phyloP scores from a whole-genome alignment of 2,888 invertebrate species.

The Drosophila differens region DNA sequence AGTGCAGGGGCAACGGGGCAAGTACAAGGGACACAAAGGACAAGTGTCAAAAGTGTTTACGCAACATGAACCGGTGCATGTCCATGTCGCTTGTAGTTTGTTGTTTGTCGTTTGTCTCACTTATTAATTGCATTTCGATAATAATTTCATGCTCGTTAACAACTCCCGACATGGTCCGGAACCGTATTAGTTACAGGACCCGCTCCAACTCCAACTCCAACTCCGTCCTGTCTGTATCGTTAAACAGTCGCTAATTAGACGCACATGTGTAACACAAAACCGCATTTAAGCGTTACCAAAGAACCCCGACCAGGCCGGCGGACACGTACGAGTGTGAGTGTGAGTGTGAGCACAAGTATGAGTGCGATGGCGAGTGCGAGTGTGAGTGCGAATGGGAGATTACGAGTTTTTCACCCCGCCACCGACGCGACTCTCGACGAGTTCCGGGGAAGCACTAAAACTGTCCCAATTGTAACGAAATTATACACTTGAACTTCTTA shows the following conservation, averaged over 20 bases:
- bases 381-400: not conserved
- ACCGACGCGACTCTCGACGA: constrained; percentile 45
- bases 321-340: not conserved
- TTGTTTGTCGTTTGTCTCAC: constrained; percentile 38
- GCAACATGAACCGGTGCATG: constrained; percentile 58
- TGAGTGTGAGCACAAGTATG: not conserved
- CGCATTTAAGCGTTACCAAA: constrained; percentile 72
- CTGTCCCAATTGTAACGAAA: constrained; percentile 79
- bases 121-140: constrained; percentile 79
- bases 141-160: constrained; percentile 83
- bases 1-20: constrained; percentile 1
- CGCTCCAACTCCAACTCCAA: constrained; percentile 14
- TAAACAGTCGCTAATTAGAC: constrained; percentile 83
- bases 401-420: constrained; percentile 35
- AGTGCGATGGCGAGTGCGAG: not conserved
- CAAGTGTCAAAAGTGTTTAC: constrained; percentile 70
- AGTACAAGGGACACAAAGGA: constrained; percentile 24
- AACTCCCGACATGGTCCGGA: constrained; percentile 32
- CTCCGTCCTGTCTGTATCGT: constrained; percentile 36
- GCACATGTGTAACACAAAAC: constrained; percentile 83
- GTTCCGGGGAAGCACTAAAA: constrained; percentile 80
- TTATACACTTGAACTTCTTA: constrained; percentile 80
- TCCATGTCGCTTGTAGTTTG: constrained; percentile 38
- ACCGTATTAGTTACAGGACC: constrained; percentile 56
- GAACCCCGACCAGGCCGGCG: constrained; percentile 30